phyloP scores from a whole-genome alignment of 2,797 vertebrate genomes.

The Hapalemur alaotrensis region DNA sequence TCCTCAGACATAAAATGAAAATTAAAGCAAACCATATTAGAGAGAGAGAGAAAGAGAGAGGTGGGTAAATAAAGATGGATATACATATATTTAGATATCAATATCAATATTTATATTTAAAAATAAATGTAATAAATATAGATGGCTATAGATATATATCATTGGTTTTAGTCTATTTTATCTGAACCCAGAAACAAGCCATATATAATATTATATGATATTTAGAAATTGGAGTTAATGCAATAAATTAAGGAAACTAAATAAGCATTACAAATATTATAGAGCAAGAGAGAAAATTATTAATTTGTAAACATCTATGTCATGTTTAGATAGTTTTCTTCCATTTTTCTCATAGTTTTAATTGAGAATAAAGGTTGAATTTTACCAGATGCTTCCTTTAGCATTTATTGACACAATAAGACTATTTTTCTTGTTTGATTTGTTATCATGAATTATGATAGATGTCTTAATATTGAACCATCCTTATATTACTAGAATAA shows the following conservation, averaged over 20 bases:
- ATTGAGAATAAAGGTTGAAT: not conserved
- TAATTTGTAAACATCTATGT: not conserved
- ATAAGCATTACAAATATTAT: not conserved
- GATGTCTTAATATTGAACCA: not conserved
- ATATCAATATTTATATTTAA: not conserved
- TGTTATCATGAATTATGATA: not conserved
- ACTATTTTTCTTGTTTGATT: not conserved
- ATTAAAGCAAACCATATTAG: too few species aligned
- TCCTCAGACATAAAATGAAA: too few species aligned
- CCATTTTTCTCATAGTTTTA: not conserved
- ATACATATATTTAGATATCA: not conserved
- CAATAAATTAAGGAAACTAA: not conserved
- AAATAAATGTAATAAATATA: not conserved
- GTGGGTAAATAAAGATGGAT: not conserved
- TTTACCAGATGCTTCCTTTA: not conserved
- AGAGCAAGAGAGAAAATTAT: not conserved
- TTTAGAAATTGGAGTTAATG: not conserved
- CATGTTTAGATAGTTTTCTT: not conserved
- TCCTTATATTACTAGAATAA: not conserved
- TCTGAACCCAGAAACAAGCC: not conserved
- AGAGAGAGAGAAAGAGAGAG: not conserved
- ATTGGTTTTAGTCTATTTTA: not conserved
- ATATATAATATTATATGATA: not conserved
- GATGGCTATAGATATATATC: not conserved
- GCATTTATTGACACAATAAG: not conserved